Evolutionary conservation across 2,797 vertebrate genomes (phyloP).

Genomic region (Myotis findleyi): DNA sequence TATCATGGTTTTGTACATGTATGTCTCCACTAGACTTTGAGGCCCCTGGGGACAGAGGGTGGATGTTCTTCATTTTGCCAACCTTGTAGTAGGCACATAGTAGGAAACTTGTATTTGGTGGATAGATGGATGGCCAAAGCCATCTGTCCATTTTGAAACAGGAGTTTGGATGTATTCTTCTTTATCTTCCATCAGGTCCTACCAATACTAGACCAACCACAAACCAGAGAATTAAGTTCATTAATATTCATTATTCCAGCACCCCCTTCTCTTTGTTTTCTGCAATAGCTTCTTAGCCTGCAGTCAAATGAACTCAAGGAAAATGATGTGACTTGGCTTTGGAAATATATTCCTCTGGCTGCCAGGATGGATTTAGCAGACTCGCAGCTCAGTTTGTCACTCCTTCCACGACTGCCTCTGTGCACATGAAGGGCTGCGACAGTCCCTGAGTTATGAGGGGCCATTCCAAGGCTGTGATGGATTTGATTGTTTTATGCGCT

Average conservation of each 20-base stretch:
- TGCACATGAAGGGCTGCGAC: slow-evolving; percentile 86
- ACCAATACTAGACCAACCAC: slow-evolving; percentile 81
- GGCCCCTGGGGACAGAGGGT: background rate
- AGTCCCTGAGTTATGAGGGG: slow-evolving; percentile 90
- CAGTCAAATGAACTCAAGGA: slow-evolving; percentile 91
- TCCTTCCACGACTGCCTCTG: slow-evolving; percentile 87
- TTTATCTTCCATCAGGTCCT: slow-evolving; percentile 82
- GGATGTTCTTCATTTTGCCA: background rate
- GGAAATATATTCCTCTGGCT: slow-evolving; percentile 90
- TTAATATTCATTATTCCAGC: slow-evolving; percentile 90
- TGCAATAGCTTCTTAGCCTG: slow-evolving; percentile 89
- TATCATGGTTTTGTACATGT: background rate
- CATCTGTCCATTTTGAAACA: slow-evolving; percentile 54
- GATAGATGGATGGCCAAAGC: slow-evolving; percentile 18
- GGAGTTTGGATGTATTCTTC: slow-evolving; percentile 82
- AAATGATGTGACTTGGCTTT: slow-evolving; percentile 91
- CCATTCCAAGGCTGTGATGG: slow-evolving; percentile 89
- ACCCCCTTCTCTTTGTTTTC: slow-evolving; percentile 89
- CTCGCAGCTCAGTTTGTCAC: slow-evolving; percentile 88
- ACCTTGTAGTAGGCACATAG: background rate
- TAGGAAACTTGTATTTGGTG: background rate
- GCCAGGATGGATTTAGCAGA: slow-evolving; percentile 91
- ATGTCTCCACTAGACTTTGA: background rate
- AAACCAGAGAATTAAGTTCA: slow-evolving; percentile 86
- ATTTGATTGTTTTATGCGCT: slow-evolving; percentile 92